Evolutionary conservation across 2,113 vertebrate species (phyloP).

Genomic region (Crotalus viridis): DNA sequence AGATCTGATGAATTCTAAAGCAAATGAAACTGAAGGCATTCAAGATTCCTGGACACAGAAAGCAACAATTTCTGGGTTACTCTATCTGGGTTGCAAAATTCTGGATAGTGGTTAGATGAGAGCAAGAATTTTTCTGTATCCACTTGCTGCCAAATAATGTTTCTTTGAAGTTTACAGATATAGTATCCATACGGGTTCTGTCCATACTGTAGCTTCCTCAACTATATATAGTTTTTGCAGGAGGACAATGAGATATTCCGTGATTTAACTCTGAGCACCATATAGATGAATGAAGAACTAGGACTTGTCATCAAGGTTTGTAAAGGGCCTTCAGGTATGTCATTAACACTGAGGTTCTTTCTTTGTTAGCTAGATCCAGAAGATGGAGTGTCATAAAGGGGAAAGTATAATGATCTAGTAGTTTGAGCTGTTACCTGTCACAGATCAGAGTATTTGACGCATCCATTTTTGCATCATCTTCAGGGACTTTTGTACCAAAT

Average conservation of each 20-base stretch:
- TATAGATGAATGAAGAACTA: neutral
- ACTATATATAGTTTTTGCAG: neutral
- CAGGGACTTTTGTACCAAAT: neutral
- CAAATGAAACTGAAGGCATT: neutral
- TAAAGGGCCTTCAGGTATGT: neutral
- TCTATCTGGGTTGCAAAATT: neutral
- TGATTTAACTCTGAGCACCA: neutral
- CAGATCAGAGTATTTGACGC: neutral
- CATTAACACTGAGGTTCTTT: neutral
- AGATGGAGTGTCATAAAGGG: neutral
- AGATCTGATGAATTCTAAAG: neutral
- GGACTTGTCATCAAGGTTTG: neutral
- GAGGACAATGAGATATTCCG: neutral
- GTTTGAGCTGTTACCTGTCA: neutral
- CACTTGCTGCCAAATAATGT: neutral
- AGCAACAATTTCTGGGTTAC: neutral
- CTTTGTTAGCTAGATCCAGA: neutral
- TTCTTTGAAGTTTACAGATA: neutral
- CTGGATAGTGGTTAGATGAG: neutral
- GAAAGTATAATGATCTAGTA: conserved; percentile 6
- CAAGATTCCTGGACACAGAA: neutral
- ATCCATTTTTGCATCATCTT: conserved; percentile 1
- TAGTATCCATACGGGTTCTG: neutral
- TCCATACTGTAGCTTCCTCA: neutral
- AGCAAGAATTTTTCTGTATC: neutral